These are phyloP conservation scores for Perognathus longimembris DNA, from an alignment of 2,113 vertebrate species.

Conservation along the genomic window DNA sequence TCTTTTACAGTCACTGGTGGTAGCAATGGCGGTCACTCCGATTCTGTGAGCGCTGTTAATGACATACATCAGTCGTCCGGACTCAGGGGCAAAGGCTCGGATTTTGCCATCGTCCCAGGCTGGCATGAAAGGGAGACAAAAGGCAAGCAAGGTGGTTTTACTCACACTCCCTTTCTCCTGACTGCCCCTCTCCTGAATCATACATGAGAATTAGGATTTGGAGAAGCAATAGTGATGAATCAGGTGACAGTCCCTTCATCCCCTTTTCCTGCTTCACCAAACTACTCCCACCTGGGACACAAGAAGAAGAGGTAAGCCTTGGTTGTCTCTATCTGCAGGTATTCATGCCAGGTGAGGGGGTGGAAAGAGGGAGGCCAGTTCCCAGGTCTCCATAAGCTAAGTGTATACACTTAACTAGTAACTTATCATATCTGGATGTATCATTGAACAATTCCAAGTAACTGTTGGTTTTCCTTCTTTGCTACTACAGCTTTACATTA, in stretches of 20 bases:
- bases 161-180: background rate
- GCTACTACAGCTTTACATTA: background rate
- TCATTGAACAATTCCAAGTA: background rate
- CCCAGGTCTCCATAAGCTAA: background rate
- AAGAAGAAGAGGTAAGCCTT: background rate
- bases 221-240: background rate
- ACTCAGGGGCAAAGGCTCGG: constrained; percentile 90
- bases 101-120: constrained; percentile 94
- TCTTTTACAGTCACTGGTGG: constrained; percentile 89
- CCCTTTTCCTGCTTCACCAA: background rate
- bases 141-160: background rate
- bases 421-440: background rate
- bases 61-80: constrained; percentile 85
- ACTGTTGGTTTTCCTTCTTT: background rate
- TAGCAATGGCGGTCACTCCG: constrained; percentile 90
- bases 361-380: background rate
- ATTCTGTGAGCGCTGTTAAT: constrained; percentile 90
- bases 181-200: too few relatives aligned
- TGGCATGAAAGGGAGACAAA: constrained; percentile 75
- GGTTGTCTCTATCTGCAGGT: background rate
- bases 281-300: background rate
- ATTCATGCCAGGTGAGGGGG: rapidly evolving
- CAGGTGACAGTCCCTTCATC: background rate
- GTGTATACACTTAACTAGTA: background rate
- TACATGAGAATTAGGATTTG: background rate